phyloP scores from a whole-genome alignment of 2,797 vertebrate species.

The Sebastes elongatus region DNA sequence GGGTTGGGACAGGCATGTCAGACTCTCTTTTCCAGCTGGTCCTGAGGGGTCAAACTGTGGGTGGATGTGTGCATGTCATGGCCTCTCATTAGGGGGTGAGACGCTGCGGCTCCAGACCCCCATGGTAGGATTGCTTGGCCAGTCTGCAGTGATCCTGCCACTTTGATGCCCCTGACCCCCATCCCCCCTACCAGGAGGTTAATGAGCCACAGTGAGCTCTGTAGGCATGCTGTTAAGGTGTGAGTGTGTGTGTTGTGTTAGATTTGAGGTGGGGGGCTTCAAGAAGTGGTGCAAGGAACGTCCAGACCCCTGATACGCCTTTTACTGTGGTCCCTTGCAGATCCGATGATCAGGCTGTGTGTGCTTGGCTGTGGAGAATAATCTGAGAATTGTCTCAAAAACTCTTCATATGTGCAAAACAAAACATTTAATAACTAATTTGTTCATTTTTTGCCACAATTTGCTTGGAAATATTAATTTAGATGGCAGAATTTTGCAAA shows the following conservation, averaged over 20 bases:
- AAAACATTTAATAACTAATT: too few species aligned
- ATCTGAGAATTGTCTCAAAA: accelerated
- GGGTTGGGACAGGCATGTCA: constrained; percentile 57
- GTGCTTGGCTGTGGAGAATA: constrained; percentile 34
- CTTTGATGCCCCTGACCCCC: constrained; percentile 80
- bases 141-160: constrained; percentile 77
- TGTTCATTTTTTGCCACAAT: too few species aligned
- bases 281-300: constrained; percentile 21
- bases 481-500: too few species aligned
- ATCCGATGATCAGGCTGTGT: constrained; percentile 29
- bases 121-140: constrained; percentile 75
- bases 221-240: constrained; percentile 54
- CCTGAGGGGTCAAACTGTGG: constrained; percentile 72
- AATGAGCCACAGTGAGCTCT: constrained; percentile 78
- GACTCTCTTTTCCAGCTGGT: constrained; percentile 79
- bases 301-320: constrained; percentile 17
- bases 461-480: too few species aligned
- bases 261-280: constrained; percentile 34
- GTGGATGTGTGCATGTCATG: constrained; percentile 74
- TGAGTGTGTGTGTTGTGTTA: constrained; percentile 27
- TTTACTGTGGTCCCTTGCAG: neutral
- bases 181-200: constrained; percentile 67
- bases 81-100: constrained; percentile 83
- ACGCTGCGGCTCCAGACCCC: constrained; percentile 83
- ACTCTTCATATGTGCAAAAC: too few species aligned